Conservation (phyloP, 2,888 invertebrate species). For the Ophion slaviceki region DNA sequence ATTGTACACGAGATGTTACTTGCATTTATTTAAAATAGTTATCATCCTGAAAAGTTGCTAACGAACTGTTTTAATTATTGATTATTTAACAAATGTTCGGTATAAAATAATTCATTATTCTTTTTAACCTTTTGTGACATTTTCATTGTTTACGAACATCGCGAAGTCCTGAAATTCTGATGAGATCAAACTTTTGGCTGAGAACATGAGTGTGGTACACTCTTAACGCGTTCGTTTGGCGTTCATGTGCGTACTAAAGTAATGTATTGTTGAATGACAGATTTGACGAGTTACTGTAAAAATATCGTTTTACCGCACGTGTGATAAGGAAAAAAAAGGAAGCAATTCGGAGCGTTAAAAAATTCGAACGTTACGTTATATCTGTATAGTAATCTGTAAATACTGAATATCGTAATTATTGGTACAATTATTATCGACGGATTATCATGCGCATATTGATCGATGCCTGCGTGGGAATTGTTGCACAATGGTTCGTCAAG, state of each 20-base stretch:
- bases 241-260: constrained; percentile 61
- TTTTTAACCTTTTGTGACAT: too few species aligned
- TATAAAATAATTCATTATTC: not conserved
- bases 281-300: not conserved
- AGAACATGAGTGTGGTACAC: constrained; percentile 28
- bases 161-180: not conserved
- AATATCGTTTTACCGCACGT: not conserved
- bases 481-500: constrained; percentile 9
- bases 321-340: not conserved
- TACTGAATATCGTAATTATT: constrained; percentile 49
- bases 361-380: constrained; percentile 48
- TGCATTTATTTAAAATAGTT: too few species aligned
- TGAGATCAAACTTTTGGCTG: not conserved
- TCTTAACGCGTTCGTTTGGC: constrained; percentile 52
- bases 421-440: constrained; percentile 29
- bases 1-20: too few species aligned
- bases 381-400: constrained; percentile 63
- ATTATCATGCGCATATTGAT: constrained; percentile 34
- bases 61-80: too few species aligned
- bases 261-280: constrained; percentile 49
- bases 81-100: not conserved
- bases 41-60: too few species aligned
- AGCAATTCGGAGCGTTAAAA: not conserved
- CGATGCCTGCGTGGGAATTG: not conserved
- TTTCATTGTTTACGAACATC: not conserved